These are phyloP conservation scores for Andrena praecox DNA, from an alignment of 2,888 invertebrate genomes.

Conservation along the genomic window DNA sequence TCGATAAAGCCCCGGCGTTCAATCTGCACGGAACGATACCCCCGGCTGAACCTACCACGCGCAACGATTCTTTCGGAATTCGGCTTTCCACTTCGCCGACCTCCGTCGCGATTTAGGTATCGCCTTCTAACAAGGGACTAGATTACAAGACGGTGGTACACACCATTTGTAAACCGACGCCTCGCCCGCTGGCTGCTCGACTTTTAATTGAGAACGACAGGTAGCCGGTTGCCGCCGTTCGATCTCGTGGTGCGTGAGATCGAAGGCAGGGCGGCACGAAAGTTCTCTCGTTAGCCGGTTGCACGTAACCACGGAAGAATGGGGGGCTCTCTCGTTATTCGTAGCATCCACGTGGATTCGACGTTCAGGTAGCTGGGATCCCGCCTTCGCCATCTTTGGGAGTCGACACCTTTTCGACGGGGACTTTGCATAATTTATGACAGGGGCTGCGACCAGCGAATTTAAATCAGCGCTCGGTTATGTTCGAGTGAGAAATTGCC, in stretches of 20 bases:
- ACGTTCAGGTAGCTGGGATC: conserved; percentile 25
- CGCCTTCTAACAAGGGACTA: neutral
- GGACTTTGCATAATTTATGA: conserved; percentile 32
- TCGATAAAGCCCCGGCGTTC: conserved; percentile 6
- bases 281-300: neutral
- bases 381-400: conserved; percentile 4
- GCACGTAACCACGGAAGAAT: neutral
- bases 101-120: neutral
- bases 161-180: conserved; percentile 2
- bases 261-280: no score
- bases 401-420: conserved; percentile 1
- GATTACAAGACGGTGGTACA: neutral
- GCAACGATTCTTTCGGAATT: conserved; percentile 5
- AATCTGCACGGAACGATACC: conserved; percentile 33
- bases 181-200: neutral
- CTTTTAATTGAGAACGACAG: neutral
- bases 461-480: neutral
- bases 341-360: neutral
- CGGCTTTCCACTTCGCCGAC: conserved; percentile 11
- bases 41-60: neutral
- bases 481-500: neutral
- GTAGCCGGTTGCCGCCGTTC: neutral
- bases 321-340: neutral
- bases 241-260: neutral
- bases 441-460: conserved; percentile 6